Conservation (phyloP, 2,888 invertebrate species). For the Artemia sp. region DNA sequence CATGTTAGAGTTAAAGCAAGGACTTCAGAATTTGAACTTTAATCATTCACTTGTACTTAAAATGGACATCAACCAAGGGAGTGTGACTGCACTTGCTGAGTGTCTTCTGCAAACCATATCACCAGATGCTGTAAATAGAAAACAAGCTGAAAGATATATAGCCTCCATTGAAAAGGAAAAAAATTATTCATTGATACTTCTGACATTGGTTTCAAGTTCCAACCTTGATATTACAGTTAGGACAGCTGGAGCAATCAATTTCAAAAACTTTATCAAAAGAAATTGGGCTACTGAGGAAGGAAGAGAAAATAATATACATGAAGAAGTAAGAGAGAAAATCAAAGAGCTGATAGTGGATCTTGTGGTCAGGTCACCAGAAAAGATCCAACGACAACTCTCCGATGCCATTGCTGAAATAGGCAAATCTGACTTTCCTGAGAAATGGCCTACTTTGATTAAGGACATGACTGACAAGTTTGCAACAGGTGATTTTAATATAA, state of each 20-base stretch:
- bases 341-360: constrained; percentile 71
- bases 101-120: too few species aligned
- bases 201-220: too few species aligned
- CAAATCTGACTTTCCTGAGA: constrained; percentile 82
- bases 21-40: too few species aligned
- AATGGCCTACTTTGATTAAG: constrained; percentile 82
- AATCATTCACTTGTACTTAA: too few species aligned
- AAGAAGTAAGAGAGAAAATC: constrained; percentile 55
- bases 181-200: too few species aligned
- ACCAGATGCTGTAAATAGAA: too few species aligned
- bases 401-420: constrained; percentile 92
- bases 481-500: constrained; percentile 65
- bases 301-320: constrained; percentile 57
- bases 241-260: constrained; percentile 76
- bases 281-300: constrained; percentile 75
- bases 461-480: constrained; percentile 85
- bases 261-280: constrained; percentile 89
- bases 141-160: too few species aligned
- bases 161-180: too few species aligned
- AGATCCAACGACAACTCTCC: constrained; percentile 80
- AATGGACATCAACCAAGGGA: too few species aligned
- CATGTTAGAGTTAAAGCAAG: too few species aligned
- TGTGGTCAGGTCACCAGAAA: constrained; percentile 78
- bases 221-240: constrained; percentile 31
- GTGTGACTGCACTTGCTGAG: too few species aligned